phyloP scores from a whole-genome alignment of 2,888 invertebrate species.

The Silvanus unidentatus region DNA sequence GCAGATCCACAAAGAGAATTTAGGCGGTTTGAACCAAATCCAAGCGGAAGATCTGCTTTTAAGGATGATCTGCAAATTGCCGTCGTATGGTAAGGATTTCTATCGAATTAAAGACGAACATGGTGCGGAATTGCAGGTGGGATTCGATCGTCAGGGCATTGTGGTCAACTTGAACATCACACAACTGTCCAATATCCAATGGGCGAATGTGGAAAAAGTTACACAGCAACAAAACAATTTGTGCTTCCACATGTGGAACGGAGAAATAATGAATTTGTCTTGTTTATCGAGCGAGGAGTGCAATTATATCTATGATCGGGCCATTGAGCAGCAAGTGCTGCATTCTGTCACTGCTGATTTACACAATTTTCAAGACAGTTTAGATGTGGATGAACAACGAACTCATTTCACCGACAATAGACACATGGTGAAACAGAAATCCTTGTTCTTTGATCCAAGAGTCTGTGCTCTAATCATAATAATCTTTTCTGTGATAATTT shows the following conservation, averaged over 20 bases:
- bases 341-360: too few relatives aligned
- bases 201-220: constrained; percentile 20
- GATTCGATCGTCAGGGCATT: constrained; percentile 23
- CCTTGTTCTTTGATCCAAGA: too few relatives aligned
- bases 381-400: too few relatives aligned
- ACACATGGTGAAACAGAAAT: too few relatives aligned
- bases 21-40: constrained; percentile 14
- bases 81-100: constrained; percentile 25
- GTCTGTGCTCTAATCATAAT: too few relatives aligned
- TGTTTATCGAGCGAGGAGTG: constrained; percentile 22
- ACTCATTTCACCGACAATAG: too few relatives aligned
- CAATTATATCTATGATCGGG: constrained; percentile 21
- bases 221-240: constrained; percentile 17
- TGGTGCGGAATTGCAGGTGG: constrained; percentile 16
- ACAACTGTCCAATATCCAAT: constrained; percentile 13
- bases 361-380: too few relatives aligned
- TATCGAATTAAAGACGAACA: constrained; percentile 17
- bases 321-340: constrained; percentile 17
- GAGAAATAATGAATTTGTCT: constrained; percentile 13
- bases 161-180: constrained; percentile 12
- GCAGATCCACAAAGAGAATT: constrained; percentile 20
- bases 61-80: constrained; percentile 22
- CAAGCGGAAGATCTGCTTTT: constrained; percentile 24
- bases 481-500: too few relatives aligned
- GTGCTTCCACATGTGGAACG: constrained; percentile 10